These are phyloP conservation scores for human DNA, from an alignment of 2,113 vertebrate genomes.

Conservation along the genomic window GRCh38 chr4:186401501-186402000, in stretches of 20 bases:
- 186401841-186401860: too few species aligned
- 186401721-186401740: background rate
- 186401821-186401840: too few species aligned
- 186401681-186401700: background rate
- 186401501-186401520: background rate
- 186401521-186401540: background rate
- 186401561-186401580: too few species aligned
- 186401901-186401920: too few species aligned
- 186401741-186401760: background rate
- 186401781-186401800: too few species aligned
- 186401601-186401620: background rate
- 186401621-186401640: background rate
- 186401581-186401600: background rate
- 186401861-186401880: too few species aligned
- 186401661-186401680: background rate
- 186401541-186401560: background rate
- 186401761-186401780: background rate
- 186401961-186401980: too few species aligned
- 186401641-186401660: background rate
- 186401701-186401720: background rate
- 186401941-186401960: too few species aligned
- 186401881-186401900: too few species aligned
- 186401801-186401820: too few species aligned
- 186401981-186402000: too few species aligned
- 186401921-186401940: too few species aligned